A percentile compares a stretch with the other conserved stretches of the same genome.
phyloP scores from a whole-genome alignment of 2,113 vertebrate species.

The Isichthys henryi region DNA sequence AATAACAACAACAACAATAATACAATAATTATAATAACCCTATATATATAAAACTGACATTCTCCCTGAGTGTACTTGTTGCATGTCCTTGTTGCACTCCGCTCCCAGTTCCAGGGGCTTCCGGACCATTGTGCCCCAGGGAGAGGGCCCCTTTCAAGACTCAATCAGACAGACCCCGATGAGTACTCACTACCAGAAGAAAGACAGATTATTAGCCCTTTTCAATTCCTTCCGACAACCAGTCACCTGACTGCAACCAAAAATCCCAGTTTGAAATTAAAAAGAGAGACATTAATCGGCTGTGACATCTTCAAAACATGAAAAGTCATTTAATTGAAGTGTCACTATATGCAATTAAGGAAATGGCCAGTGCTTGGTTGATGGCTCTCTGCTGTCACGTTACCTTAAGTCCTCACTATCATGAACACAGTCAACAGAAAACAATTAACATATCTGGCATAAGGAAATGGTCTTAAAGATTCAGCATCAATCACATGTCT shows the following conservation, averaged over 20 bases:
- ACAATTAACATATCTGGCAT: background rate
- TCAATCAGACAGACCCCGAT: constrained; percentile 7
- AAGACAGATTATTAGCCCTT: constrained; percentile 12
- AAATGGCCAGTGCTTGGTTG: background rate
- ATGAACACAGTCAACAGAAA: background rate
- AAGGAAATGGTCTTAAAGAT: background rate
- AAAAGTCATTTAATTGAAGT: background rate
- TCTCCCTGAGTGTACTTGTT: background rate
- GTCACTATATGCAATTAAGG: constrained; percentile 2
- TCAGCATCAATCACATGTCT: background rate
- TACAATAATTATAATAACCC: background rate
- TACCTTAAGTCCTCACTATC: background rate
- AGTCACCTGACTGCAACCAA: background rate
- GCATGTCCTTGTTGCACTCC: background rate
- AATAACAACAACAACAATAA: background rate
- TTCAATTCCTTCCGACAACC: background rate
- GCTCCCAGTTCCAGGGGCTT: background rate
- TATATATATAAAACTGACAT: background rate
- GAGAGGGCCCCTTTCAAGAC: background rate
- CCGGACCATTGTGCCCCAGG: background rate
- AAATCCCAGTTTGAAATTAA: background rate
- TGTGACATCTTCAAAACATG: background rate
- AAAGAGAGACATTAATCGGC: background rate
- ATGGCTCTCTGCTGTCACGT: background rate
- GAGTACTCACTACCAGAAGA: background rate